Evolutionary conservation across 2,888 invertebrate genomes (phyloP).

Genomic region (Empis livida): DNA sequence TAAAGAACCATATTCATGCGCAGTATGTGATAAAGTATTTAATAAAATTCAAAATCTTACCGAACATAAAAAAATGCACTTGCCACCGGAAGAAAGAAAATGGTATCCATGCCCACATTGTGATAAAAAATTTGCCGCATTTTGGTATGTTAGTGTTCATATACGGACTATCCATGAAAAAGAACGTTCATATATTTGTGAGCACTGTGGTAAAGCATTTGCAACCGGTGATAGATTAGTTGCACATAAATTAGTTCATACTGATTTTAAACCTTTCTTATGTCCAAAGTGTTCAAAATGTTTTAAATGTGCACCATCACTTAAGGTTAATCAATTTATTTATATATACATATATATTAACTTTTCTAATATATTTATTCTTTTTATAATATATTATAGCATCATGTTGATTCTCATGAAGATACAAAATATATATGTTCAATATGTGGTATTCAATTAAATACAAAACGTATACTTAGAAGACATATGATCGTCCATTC

Average conservation of each 20-base stretch:
- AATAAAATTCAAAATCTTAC: background rate
- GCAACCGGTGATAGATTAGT: conserved; percentile 27
- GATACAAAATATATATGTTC: conserved; percentile 31
- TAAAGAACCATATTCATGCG: background rate
- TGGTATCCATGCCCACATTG: conserved; percentile 23
- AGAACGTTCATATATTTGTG: conserved; percentile 24
- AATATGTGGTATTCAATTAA: conserved; percentile 33
- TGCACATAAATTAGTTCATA: conserved; percentile 29
- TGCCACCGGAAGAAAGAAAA: conserved; percentile 19
- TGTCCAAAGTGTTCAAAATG: conserved; percentile 20
- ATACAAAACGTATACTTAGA: conserved; percentile 36
- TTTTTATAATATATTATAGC: too few species aligned
- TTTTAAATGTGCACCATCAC: conserved; percentile 9
- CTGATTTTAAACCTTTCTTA: conserved; percentile 23
- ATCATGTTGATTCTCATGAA: background rate
- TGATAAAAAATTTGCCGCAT: conserved; percentile 19
- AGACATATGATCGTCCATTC: conserved; percentile 36
- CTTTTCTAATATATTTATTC: too few species aligned
- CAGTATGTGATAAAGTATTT: background rate
- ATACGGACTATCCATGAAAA: conserved; percentile 6
- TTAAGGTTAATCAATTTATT: too few species aligned
- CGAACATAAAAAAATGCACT: conserved; percentile 15
- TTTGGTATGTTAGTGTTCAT: background rate
- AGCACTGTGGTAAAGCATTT: conserved; percentile 26
- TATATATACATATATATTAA: too few species aligned